Evolutionary conservation across 2,888 invertebrate genomes (phyloP), one percentile per base, ranked within the genome.

Genomic region (Macrosiphum euphorbiae): DNA sequence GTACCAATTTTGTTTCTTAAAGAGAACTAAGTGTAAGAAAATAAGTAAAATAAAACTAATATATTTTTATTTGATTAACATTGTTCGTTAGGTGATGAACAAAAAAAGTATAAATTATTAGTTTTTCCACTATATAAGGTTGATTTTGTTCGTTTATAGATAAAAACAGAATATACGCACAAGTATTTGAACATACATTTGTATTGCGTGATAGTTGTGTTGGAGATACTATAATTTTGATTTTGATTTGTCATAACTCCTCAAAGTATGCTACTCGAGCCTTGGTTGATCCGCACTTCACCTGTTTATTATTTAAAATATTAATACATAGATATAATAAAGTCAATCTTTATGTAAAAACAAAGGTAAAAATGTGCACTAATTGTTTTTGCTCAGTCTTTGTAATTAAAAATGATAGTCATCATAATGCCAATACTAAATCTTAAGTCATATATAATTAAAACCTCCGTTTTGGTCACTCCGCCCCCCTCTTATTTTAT

Each of bases 261-360:
- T 99, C 99, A 96, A 99, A 99, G 96, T 99, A 99, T 92, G 99
- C 98, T 91, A 99, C 98, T 94, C 99, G 96, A 47, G 99, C 98
- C 96, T 98, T 98, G 3, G 99, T 98, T 94, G 99, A 98, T 92
- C 99, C 99, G 91, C 99, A 98, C 96, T 98, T 98, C 95, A 99
- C 98, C 96, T 97, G 95, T 90, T 92, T 20, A 52, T 84, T 26
- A 67, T 50, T 92, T 52, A 20, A 67, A 92, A 61, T 52, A 41
- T 88, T 92, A 88, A 50, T 8, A 61, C 2, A 92, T 35, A 58
- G 5, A 3, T 61, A 86, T 47, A 89, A 28, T 24, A 2, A 35
- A 35, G 78, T 35, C 1, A 20, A 58, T 58, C 26, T 88, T 52
- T 61, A 89, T 58, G 28, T 4, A 44, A 89, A 28, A 50, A n/a